These are phyloP conservation scores for Polypterus senegalus DNA, from an alignment of 2,113 vertebrate species.

Conservation along the genomic window DNA sequence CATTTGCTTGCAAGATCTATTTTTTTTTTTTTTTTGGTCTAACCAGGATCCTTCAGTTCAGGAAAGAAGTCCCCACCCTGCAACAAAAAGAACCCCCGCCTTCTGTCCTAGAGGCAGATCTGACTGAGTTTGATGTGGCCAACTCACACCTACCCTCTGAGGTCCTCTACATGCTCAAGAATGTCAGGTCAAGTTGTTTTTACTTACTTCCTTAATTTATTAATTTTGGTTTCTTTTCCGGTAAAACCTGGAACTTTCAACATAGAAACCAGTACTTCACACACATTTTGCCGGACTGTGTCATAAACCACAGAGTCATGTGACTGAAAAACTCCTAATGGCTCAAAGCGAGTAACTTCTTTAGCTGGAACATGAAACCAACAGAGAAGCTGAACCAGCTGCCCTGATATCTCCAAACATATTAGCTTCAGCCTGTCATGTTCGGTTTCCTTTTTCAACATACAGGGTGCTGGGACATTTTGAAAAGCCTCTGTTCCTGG, in stretches of 20 bases:
- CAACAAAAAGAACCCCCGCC: slow-evolving; percentile 83
- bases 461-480: slow-evolving; percentile 86
- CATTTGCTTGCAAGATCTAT: too few species aligned
- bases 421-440: background rate
- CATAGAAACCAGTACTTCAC: too few species aligned
- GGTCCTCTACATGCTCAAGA: slow-evolving; percentile 96
- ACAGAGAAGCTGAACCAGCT: too few species aligned
- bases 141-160: slow-evolving; percentile 87
- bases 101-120: slow-evolving; percentile 73
- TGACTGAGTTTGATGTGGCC: slow-evolving; percentile 81
- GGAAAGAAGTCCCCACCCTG: slow-evolving; percentile 73
- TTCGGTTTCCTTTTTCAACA: background rate
- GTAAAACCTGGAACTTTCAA: too few species aligned
- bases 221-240: too few species aligned
- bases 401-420: background rate
- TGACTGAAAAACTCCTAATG: too few species aligned
- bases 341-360: too few species aligned
- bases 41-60: slow-evolving; percentile 71
- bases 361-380: too few species aligned
- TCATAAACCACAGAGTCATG: too few species aligned
- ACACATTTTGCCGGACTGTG: too few species aligned
- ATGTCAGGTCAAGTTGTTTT: slow-evolving; percentile 59
- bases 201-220: too few species aligned
- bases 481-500: slow-evolving; percentile 86
- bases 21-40: background rate